Evolutionary conservation across 2,888 invertebrate genomes (phyloP).

Genomic region (Thera obeliscata): DNA sequence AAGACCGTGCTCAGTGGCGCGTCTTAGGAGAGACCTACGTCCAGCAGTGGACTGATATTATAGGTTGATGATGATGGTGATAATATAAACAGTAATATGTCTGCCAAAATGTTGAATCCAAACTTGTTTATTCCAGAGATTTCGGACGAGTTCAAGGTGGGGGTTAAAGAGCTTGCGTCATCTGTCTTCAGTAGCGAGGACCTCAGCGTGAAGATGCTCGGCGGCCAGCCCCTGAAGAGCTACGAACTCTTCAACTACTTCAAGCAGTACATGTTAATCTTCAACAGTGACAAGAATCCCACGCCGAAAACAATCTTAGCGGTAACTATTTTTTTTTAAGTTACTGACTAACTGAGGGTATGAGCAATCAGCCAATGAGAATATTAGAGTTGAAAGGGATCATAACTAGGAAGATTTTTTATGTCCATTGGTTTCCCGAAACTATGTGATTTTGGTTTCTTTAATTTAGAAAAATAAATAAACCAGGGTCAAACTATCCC

Average conservation of each 20-base stretch:
- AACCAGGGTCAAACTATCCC: no score
- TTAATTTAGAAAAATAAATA: no score
- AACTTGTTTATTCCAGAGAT: conserved; percentile 24
- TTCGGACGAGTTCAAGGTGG: neutral
- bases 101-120: neutral
- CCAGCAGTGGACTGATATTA: no score
- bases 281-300: conserved; percentile 29
- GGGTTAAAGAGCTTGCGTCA: conserved; percentile 17
- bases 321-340: conserved; percentile 6
- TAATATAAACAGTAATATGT: no score
- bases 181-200: conserved; percentile 20
- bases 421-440: no score
- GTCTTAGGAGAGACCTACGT: no score
- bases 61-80: no score
- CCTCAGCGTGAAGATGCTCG: conserved; percentile 22
- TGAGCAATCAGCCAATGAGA: no score
- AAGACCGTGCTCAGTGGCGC: no score
- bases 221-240: conserved; percentile 20
- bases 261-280: conserved; percentile 26
- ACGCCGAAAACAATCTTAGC: conserved; percentile 11
- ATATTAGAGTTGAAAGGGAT: no score
- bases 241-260: conserved; percentile 26
- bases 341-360: neutral
- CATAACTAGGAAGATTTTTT: no score
- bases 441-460: no score